These are phyloP conservation scores for Eristalis arbustorum DNA, from an alignment of 2,888 invertebrate species.

Conservation along the genomic window DNA sequence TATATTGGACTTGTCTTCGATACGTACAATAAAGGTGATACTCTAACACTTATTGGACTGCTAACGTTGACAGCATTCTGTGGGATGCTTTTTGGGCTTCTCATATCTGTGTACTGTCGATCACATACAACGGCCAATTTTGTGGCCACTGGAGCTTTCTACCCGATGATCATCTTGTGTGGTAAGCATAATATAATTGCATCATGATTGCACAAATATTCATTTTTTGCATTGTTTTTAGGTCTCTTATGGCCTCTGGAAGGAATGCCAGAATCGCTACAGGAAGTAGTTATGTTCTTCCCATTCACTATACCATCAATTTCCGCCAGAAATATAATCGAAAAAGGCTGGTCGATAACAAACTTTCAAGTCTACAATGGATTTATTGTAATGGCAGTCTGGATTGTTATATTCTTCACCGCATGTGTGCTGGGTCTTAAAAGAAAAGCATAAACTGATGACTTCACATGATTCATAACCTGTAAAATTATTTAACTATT, in stretches of 20 bases:
- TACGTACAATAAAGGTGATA: slow-evolving; percentile 79
- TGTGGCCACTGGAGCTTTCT: slow-evolving; percentile 92
- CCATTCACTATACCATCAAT: slow-evolving; percentile 91
- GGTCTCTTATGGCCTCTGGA: slow-evolving; percentile 86
- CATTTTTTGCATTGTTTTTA: slow-evolving; percentile 70
- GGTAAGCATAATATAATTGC: slow-evolving; percentile 83
- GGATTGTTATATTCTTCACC: slow-evolving; percentile 83
- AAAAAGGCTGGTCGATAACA: slow-evolving; percentile 86
- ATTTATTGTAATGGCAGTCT: slow-evolving; percentile 84
- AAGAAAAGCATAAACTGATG: slow-evolving; percentile 78
- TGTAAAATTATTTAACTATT: slow-evolving; percentile 47
- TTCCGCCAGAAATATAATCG: slow-evolving; percentile 88
- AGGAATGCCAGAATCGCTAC: slow-evolving; percentile 84
- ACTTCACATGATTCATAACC: slow-evolving; percentile 24
- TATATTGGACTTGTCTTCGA: slow-evolving; percentile 79
- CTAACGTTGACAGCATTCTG: slow-evolving; percentile 88
- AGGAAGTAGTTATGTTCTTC: slow-evolving; percentile 84
- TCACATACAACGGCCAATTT: slow-evolving; percentile 92
- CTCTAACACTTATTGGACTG: slow-evolving; percentile 82
- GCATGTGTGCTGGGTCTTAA: slow-evolving; percentile 82
- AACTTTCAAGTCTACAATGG: slow-evolving; percentile 88
- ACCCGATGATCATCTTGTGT: slow-evolving; percentile 92
- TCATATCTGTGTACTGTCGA: slow-evolving; percentile 89
- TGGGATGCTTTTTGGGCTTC: slow-evolving; percentile 92
- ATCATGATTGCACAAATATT: background rate